phyloP scores from a whole-genome alignment of 1,140 invertebrate species.

The Cydia fagiglandana region DNA sequence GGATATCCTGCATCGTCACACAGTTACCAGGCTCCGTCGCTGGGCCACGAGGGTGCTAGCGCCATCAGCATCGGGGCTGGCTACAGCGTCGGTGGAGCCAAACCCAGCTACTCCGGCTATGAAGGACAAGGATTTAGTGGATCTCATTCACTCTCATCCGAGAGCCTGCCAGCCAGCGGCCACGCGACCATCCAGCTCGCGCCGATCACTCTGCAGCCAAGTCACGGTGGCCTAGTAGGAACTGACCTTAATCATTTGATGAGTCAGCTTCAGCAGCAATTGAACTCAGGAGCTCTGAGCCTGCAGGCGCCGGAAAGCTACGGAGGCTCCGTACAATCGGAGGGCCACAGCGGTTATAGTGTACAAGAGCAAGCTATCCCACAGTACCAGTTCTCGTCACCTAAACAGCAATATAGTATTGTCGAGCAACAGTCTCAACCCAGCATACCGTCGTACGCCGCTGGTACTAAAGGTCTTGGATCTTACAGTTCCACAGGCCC shows the following conservation, averaged over 20 bases:
- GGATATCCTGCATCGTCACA: slow-evolving; percentile 46
- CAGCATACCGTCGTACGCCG: slow-evolving; percentile 58
- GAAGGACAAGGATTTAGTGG: slow-evolving; percentile 52
- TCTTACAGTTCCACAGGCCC: slow-evolving; percentile 68
- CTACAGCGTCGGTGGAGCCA: slow-evolving; percentile 69
- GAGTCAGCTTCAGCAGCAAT: slow-evolving; percentile 65
- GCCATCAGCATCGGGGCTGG: slow-evolving; percentile 71
- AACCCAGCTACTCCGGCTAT: slow-evolving; percentile 57
- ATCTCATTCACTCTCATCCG: slow-evolving; percentile 55
- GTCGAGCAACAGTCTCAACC: slow-evolving; percentile 43
- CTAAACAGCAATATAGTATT: slow-evolving; percentile 56
- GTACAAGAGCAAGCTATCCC: slow-evolving; percentile 45
- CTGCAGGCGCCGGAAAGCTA: slow-evolving; percentile 51
- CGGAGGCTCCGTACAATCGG: slow-evolving; percentile 47
- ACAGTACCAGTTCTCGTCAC: slow-evolving; percentile 54
- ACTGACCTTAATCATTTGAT: slow-evolving; percentile 67
- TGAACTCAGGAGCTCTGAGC: slow-evolving; percentile 59
- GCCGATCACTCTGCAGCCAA: slow-evolving; percentile 62
- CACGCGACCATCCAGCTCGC: slow-evolving; percentile 63
- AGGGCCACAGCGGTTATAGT: slow-evolving; percentile 45
- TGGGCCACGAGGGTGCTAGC: slow-evolving; percentile 60
- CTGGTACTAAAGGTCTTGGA: slow-evolving; percentile 64
- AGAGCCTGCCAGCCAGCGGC: slow-evolving; percentile 53
- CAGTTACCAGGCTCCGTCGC: slow-evolving; percentile 54
- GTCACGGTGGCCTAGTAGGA: slow-evolving; percentile 52